These are phyloP conservation scores for Ennomos erosarius DNA, from an alignment of 2,888 invertebrate species.

Conservation along the genomic window DNA sequence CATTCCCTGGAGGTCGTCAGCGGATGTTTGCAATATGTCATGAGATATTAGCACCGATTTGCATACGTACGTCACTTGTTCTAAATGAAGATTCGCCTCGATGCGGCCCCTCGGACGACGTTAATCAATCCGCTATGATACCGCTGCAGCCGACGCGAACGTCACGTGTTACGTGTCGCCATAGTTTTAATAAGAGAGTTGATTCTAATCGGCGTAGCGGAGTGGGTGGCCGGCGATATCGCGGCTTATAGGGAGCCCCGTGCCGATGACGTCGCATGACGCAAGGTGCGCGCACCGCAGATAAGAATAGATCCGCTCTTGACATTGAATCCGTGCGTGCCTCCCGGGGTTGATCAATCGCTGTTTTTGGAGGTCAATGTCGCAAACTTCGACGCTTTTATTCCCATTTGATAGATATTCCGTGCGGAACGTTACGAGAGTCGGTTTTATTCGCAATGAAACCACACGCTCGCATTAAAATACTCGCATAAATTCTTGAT, in stretches of 20 bases:
- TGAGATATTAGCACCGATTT: constrained; percentile 38
- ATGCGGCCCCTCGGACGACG: constrained; percentile 39
- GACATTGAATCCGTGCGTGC: constrained; percentile 59
- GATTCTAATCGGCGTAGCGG: constrained; percentile 25
- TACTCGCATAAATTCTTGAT: constrained; percentile 1
- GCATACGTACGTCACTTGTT: constrained; percentile 45
- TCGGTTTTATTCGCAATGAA: constrained; percentile 15
- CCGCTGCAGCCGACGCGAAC: constrained; percentile 33
- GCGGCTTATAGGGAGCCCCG: constrained; percentile 46
- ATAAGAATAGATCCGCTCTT: constrained; percentile 60
- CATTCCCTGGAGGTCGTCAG: constrained; percentile 40
- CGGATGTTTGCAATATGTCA: constrained; percentile 48
- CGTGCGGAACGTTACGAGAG: constrained; percentile 30
- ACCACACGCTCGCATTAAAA: not conserved
- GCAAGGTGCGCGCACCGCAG: constrained; percentile 43
- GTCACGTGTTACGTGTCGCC: constrained; percentile 29
- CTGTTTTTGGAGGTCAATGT: constrained; percentile 54
- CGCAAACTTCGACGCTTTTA: constrained; percentile 54
- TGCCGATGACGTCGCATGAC: constrained; percentile 47
- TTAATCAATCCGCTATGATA: constrained; percentile 47
- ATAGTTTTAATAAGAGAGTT: constrained; percentile 27
- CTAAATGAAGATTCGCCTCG: constrained; percentile 45
- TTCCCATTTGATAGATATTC: constrained; percentile 41
- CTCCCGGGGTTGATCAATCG: constrained; percentile 56
- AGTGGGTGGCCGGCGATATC: constrained; percentile 37